phyloP scores from a whole-genome alignment of 2,113 vertebrate genomes.

The Callorhinus ursinus region DNA sequence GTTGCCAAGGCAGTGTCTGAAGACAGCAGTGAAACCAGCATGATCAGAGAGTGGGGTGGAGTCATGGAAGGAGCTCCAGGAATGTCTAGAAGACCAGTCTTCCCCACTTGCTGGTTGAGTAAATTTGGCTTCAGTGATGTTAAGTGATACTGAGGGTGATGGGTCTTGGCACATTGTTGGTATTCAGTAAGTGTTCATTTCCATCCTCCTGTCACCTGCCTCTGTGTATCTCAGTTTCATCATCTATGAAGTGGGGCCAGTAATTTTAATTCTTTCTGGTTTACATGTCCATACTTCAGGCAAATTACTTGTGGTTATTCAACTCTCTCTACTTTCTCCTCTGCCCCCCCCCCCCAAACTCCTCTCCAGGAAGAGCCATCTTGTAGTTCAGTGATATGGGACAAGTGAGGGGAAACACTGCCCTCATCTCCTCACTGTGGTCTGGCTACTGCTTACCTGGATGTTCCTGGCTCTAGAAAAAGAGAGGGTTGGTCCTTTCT shows the following conservation, averaged over 20 bases:
- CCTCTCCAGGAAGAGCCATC: not conserved
- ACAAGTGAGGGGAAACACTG: not conserved
- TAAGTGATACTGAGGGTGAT: constrained; percentile 44
- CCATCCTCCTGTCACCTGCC: constrained; percentile 24
- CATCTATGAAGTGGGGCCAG: not conserved
- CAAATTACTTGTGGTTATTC: constrained; percentile 17
- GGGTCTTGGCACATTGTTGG: not conserved
- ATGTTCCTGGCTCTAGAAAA: not conserved
- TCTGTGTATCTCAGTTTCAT: constrained; percentile 41
- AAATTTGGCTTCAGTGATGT: constrained; percentile 61
- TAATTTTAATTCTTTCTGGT: not conserved
- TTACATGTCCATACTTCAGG: not conserved
- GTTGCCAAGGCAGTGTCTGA: constrained; percentile 47
- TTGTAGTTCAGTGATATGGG: constrained; percentile 38
- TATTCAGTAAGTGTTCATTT: constrained; percentile 52
- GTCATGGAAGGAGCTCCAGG: constrained; percentile 44
- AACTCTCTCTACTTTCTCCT: not conserved
- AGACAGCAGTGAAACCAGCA: constrained; percentile 51
- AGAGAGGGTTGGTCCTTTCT: not conserved
- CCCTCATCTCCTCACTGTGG: not conserved
- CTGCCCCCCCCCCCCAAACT: not conserved
- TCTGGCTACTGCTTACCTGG: not conserved
- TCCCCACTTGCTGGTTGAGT: constrained; percentile 46
- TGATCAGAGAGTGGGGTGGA: constrained; percentile 44
- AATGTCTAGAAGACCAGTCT: constrained; percentile 62